Evolutionary conservation across 2,797 vertebrate species (phyloP).

Genomic region (Potorous gilbertii): DNA sequence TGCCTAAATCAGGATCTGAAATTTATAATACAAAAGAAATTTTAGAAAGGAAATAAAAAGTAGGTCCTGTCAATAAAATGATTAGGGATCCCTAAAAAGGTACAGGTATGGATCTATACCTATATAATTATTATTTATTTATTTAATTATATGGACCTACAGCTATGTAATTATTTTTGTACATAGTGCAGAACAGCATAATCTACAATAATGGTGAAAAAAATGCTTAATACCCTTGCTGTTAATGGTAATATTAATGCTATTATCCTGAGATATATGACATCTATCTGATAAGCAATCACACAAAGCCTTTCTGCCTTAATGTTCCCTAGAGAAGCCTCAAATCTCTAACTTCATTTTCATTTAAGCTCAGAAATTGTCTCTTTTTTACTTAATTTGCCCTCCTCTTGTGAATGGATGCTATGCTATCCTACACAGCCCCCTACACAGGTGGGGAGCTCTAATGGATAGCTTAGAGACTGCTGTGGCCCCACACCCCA

Average conservation of each 20-base stretch:
- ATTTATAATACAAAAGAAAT: not conserved
- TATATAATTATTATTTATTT: not conserved
- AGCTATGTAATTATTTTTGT: not conserved
- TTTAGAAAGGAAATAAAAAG: not conserved
- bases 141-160: not conserved
- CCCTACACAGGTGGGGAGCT: not conserved
- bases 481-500: not conserved
- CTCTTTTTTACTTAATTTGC: not conserved
- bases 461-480: not conserved
- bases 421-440: not conserved
- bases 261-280: not conserved
- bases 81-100: not conserved
- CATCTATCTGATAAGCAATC: not conserved
- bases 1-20: not conserved
- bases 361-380: not conserved
- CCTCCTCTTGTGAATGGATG: conserved; percentile 20
- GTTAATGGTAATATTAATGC: not conserved
- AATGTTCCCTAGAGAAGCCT: not conserved
- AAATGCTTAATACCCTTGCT: not conserved
- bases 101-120: not conserved
- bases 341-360: conserved; percentile 5
- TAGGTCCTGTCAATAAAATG: not conserved
- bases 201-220: not conserved
- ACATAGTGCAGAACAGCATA: not conserved
- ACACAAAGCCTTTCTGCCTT: not conserved